Conservation (phyloP, 2,113 vertebrate genomes). For the Choloepus hoffmanni region DNA sequence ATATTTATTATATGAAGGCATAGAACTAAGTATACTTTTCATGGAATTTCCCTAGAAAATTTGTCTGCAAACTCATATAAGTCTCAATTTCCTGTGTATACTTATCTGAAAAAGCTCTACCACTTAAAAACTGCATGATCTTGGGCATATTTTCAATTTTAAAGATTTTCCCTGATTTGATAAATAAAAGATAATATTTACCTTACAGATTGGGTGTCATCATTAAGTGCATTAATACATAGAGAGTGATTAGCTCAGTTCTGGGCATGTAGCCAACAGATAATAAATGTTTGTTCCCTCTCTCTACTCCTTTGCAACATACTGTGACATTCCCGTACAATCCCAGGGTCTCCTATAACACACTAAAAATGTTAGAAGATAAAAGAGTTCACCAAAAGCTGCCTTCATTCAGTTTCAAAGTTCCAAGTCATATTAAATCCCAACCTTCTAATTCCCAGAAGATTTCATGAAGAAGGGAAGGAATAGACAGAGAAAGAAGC, state of each 20-base stretch:
- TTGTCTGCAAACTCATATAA: background rate
- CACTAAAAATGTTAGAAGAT: background rate
- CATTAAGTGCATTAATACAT: background rate
- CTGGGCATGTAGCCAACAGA: background rate
- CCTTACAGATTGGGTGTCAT: background rate
- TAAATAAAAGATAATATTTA: background rate
- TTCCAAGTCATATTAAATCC: background rate
- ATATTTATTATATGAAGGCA: background rate
- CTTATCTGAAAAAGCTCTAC: background rate
- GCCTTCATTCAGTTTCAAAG: background rate
- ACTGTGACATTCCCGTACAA: background rate
- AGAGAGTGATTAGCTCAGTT: background rate
- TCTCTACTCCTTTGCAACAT: background rate
- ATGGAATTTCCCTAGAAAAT: background rate
- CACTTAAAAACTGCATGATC: background rate
- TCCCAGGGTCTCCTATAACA: background rate
- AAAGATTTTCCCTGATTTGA: background rate
- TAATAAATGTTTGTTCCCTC: background rate
- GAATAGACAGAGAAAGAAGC: background rate
- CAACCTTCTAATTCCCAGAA: background rate
- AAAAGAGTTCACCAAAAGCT: background rate
- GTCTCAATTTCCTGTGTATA: background rate
- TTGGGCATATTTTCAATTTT: background rate
- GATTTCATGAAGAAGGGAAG: background rate
- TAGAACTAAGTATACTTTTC: background rate